Conservation (phyloP, 2,797 vertebrate genomes). For the Phoeniculus purpureus region DNA sequence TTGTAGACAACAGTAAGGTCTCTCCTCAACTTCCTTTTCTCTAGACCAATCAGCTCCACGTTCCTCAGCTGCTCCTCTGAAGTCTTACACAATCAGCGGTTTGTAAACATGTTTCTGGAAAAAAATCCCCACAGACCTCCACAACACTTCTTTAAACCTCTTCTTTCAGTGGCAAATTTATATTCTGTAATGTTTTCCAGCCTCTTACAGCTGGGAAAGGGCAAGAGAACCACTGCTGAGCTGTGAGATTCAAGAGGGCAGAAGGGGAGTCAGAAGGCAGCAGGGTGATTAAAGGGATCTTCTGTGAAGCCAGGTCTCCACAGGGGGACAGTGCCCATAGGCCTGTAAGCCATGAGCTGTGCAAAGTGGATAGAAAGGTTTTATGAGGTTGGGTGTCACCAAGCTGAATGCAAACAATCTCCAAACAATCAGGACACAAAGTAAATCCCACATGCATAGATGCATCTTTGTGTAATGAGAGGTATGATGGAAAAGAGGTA, state of each 20-base stretch:
- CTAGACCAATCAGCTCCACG: no score
- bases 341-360: not conserved
- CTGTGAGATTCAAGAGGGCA: not conserved
- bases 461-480: not conserved
- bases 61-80: no score
- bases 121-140: not conserved
- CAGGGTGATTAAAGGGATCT: not conserved
- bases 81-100: not conserved
- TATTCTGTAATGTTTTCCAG: not conserved
- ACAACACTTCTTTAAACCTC: not conserved
- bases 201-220: not conserved
- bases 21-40: no score
- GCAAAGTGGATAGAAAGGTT: not conserved
- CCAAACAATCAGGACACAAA: not conserved
- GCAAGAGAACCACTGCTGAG: not conserved
- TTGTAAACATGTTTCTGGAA: not conserved
- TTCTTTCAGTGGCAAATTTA: not conserved
- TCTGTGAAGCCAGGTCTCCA: not conserved
- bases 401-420: not conserved
- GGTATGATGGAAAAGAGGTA: not conserved
- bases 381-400: not conserved
- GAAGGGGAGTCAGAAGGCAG: not conserved
- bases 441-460: accelerated
- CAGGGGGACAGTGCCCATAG: not conserved
- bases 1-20: no score